Evolutionary conservation across 2,888 invertebrate species (phyloP).

Genomic region (Hylaea fasciaria): DNA sequence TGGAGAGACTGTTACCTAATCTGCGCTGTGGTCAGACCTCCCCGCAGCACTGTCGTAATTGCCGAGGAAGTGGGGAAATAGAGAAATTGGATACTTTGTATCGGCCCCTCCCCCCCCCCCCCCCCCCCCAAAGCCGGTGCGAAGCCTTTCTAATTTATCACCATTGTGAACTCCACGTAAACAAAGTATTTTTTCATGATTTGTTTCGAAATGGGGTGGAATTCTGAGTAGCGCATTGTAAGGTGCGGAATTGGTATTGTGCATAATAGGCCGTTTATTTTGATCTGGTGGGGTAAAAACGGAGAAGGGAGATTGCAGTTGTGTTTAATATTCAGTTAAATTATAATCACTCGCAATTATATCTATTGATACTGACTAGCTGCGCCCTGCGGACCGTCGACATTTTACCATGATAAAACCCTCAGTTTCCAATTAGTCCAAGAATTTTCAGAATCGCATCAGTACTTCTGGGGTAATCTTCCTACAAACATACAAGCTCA

Average conservation of each 20-base stretch:
- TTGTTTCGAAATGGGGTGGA: slow-evolving; percentile 21
- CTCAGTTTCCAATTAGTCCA: too few species aligned
- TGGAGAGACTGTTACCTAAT: slow-evolving; percentile 30
- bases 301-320: not conserved
- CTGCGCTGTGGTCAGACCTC: slow-evolving; percentile 67
- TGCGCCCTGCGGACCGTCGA: too few species aligned
- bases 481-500: too few species aligned
- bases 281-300: not conserved
- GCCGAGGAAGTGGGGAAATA: slow-evolving; percentile 80
- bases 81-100: slow-evolving; percentile 80
- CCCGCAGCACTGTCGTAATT: slow-evolving; percentile 75
- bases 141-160: slow-evolving; percentile 78
- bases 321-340: not conserved
- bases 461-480: too few species aligned
- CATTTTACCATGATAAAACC: too few species aligned
- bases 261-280: slow-evolving; percentile 4
- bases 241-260: slow-evolving; percentile 1
- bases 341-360: too few species aligned
- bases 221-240: slow-evolving; percentile 12
- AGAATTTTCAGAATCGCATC: too few species aligned
- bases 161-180: slow-evolving; percentile 59
- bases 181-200: slow-evolving; percentile 47
- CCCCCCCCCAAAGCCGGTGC: slow-evolving; percentile 49
- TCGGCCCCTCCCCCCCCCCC: slow-evolving; percentile 55
- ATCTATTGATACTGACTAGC: too few species aligned